These are phyloP conservation scores for Agrochola litura DNA, from an alignment of 2,888 invertebrate genomes.

Conservation along the genomic window DNA sequence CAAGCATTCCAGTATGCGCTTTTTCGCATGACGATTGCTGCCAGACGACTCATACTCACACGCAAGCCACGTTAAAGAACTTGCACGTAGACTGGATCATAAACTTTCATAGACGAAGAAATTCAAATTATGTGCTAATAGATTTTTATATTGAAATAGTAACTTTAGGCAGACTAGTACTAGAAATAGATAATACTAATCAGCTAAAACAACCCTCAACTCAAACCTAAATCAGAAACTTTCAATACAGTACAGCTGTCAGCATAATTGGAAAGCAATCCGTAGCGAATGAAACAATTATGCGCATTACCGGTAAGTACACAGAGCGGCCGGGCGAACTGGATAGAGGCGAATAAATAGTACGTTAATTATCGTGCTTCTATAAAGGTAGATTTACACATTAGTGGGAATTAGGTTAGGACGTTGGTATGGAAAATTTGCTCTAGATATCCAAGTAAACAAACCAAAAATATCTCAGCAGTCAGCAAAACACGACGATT, in stretches of 20 bases:
- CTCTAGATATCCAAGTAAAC: neutral
- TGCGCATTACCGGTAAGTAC: slow-evolving; percentile 34
- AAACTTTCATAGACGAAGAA: too few species aligned
- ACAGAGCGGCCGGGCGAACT: slow-evolving; percentile 22
- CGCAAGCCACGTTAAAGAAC: too few species aligned
- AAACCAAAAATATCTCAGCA: neutral
- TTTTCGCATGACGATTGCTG: too few species aligned
- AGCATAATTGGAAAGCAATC: slow-evolving; percentile 45
- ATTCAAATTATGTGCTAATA: too few species aligned
- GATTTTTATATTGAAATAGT: neutral
- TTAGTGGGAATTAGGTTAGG: slow-evolving; percentile 2
- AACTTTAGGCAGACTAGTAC: neutral
- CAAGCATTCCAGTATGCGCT: too few species aligned
- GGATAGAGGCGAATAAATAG: slow-evolving; percentile 22
- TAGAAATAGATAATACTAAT: neutral
- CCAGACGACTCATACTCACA: too few species aligned
- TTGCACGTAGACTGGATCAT: too few species aligned
- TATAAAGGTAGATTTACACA: slow-evolving; percentile 4
- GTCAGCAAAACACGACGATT: neutral
- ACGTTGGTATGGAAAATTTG: neutral
- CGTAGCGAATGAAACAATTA: slow-evolving; percentile 48
- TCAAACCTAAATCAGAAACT: slow-evolving; percentile 16
- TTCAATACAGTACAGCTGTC: slow-evolving; percentile 24
- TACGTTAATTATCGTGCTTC: slow-evolving; percentile 28
- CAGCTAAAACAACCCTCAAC: neutral